Percentiles rank a stretch among this genome's conserved stretches.
phyloP scores from a whole-genome alignment of 2,113 vertebrate genomes.

The Phylloscopus whistleri region DNA sequence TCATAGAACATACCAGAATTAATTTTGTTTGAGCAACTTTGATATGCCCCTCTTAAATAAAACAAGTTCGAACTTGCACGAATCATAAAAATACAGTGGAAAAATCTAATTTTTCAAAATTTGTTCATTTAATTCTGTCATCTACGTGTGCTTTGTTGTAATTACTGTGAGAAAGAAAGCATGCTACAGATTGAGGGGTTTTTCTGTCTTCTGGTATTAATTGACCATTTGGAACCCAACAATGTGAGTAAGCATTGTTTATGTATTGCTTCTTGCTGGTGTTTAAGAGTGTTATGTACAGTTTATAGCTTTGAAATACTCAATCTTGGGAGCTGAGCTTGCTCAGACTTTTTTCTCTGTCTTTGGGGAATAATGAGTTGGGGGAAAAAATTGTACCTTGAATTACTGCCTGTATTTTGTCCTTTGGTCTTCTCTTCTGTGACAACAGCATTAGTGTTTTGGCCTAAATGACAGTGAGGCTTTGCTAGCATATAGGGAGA shows the following conservation, averaged over 20 bases:
- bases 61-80: background rate
- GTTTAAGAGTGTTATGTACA: background rate
- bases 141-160: background rate
- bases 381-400: background rate
- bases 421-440: background rate
- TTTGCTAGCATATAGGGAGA: background rate
- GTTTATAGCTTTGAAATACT: background rate
- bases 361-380: background rate
- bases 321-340: background rate
- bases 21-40: background rate
- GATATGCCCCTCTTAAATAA: background rate
- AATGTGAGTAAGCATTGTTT: background rate
- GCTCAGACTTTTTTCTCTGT: background rate
- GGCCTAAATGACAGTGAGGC: background rate
- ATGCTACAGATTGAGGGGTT: background rate
- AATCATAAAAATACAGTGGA: background rate
- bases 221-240: background rate
- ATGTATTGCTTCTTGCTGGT: background rate
- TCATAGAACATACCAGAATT: background rate
- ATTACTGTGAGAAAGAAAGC: background rate
- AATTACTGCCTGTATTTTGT: background rate
- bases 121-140: background rate
- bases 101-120: background rate
- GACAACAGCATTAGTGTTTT: background rate
- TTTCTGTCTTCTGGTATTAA: background rate